phyloP scores from a whole-genome alignment of 2,888 invertebrate species.

The Craniophora ligustri region DNA sequence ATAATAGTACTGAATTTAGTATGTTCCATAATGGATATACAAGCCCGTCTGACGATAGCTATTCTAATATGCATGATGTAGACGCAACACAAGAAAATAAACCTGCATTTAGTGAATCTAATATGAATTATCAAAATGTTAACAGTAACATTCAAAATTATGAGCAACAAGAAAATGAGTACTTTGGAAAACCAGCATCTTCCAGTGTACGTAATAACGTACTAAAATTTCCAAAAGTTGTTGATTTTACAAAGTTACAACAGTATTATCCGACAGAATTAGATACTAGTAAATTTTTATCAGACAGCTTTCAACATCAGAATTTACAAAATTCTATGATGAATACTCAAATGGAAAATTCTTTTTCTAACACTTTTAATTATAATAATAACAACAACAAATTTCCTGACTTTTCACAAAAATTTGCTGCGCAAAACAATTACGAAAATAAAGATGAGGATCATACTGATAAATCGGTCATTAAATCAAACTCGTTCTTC shows the following conservation, averaged over 20 bases:
- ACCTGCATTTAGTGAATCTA: constrained; percentile 61
- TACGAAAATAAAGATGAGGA: constrained; percentile 62
- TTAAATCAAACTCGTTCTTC: constrained; percentile 55
- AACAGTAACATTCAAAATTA: constrained; percentile 61
- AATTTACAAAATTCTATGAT: constrained; percentile 53
- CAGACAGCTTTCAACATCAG: constrained; percentile 58
- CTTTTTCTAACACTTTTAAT: constrained; percentile 56
- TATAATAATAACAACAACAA: constrained; percentile 56
- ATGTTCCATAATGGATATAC: constrained; percentile 61
- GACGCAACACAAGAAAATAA: constrained; percentile 63
- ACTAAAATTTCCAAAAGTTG: constrained; percentile 75
- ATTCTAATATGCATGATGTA: constrained; percentile 59
- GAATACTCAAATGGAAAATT: constrained; percentile 58
- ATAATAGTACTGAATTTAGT: constrained; percentile 68
- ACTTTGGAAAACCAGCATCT: constrained; percentile 59
- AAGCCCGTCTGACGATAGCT: constrained; percentile 63
- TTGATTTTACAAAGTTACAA: constrained; percentile 79
- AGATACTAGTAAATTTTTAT: constrained; percentile 69
- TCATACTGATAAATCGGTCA: constrained; percentile 53
- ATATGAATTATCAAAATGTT: constrained; percentile 60
- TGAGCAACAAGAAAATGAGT: constrained; percentile 59
- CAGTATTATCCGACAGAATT: constrained; percentile 69
- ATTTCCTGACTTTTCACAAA: constrained; percentile 52
- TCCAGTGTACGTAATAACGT: constrained; percentile 56
- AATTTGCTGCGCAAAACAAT: constrained; percentile 56